A percentile compares a stretch with the other conserved stretches of the same genome.
These are phyloP conservation scores for Criorhina ranunculi DNA, from an alignment of 2,888 invertebrate genomes.

Conservation along the genomic window DNA sequence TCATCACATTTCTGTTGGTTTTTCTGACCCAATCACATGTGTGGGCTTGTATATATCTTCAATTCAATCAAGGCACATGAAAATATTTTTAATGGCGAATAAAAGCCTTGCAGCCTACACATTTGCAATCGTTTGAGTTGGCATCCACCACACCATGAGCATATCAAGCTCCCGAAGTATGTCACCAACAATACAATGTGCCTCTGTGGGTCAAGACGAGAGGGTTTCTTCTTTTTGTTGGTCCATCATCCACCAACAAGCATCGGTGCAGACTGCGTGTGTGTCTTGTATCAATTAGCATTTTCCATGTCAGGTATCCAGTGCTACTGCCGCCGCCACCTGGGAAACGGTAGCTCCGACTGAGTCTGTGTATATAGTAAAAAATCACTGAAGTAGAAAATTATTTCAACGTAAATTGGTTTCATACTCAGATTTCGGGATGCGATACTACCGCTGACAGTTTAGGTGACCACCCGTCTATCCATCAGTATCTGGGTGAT, in stretches of 20 bases:
- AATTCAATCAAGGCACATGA: slow-evolving; percentile 23
- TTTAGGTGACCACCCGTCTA: slow-evolving; percentile 69
- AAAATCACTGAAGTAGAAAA: slow-evolving; percentile 66
- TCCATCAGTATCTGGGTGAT: slow-evolving; percentile 62
- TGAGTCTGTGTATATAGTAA: slow-evolving; percentile 8
- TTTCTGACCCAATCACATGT: slow-evolving; percentile 38
- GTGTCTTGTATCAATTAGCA: slow-evolving; percentile 68
- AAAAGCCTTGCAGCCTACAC: slow-evolving; percentile 56
- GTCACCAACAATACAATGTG: slow-evolving; percentile 47
- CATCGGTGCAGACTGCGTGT: slow-evolving; percentile 24
- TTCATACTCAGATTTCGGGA: slow-evolving; percentile 63
- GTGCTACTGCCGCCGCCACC: slow-evolving; percentile 16
- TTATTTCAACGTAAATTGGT: slow-evolving; percentile 62
- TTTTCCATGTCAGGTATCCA: slow-evolving; percentile 57
- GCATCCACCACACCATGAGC: slow-evolving; percentile 7
- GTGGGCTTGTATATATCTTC: slow-evolving; percentile 35
- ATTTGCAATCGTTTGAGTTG: slow-evolving; percentile 35
- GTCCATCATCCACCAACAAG: slow-evolving; percentile 1
- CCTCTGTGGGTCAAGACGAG: slow-evolving; percentile 66
- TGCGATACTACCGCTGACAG: slow-evolving; percentile 58
- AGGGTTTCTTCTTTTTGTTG: slow-evolving; percentile 31
- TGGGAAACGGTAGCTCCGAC: slow-evolving; percentile 26
- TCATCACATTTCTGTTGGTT: neutral
- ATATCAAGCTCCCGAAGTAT: slow-evolving; percentile 43
- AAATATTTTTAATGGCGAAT: slow-evolving; percentile 42